A percentile compares a stretch with the other conserved stretches of the same genome.
Conservation (phyloP, 2,888 invertebrate species). For the Lordiphosa fenestrarum region DNA sequence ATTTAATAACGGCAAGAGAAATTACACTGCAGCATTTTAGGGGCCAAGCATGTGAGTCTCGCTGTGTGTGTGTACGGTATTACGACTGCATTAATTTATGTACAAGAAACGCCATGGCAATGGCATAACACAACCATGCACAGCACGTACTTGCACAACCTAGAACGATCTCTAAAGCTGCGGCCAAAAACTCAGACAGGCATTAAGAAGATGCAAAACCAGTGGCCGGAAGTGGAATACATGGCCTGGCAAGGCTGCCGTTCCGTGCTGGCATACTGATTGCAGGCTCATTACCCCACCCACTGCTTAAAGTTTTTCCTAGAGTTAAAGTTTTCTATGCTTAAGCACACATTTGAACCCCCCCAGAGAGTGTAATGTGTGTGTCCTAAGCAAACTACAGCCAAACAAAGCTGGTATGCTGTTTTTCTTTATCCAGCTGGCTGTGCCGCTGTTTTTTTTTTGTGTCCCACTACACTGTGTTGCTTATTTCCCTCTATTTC, state of each 20-base stretch:
- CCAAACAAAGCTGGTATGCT: constrained; percentile 12
- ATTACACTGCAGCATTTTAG: constrained; percentile 63
- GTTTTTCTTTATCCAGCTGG: not conserved
- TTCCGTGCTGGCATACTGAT: constrained; percentile 30
- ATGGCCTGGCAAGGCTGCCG: constrained; percentile 8
- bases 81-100: constrained; percentile 68
- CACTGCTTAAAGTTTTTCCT: constrained; percentile 17
- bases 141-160: constrained; percentile 31
- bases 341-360: constrained; percentile 17
- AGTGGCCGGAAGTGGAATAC: constrained; percentile 44
- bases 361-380: constrained; percentile 31
- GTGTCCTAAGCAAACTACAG: constrained; percentile 52
- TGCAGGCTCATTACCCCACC: constrained; percentile 32
- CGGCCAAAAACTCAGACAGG: constrained; percentile 49
- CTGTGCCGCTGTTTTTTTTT: constrained; percentile 4
- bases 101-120: constrained; percentile 48
- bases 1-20: constrained; percentile 69
- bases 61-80: constrained; percentile 45
- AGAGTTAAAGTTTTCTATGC: constrained; percentile 12
- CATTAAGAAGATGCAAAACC: constrained; percentile 49
- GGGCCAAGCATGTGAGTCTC: constrained; percentile 15
- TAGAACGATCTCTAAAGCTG: constrained; percentile 27
- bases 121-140: constrained; percentile 29
- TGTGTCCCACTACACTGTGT: constrained; percentile 26
- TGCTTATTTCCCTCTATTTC: constrained; percentile 51